A percentile compares a stretch with the other conserved stretches of the same genome.
phyloP scores from a whole-genome alignment of 2,888 invertebrate genomes.

The Cheiracanthium punctorium region DNA sequence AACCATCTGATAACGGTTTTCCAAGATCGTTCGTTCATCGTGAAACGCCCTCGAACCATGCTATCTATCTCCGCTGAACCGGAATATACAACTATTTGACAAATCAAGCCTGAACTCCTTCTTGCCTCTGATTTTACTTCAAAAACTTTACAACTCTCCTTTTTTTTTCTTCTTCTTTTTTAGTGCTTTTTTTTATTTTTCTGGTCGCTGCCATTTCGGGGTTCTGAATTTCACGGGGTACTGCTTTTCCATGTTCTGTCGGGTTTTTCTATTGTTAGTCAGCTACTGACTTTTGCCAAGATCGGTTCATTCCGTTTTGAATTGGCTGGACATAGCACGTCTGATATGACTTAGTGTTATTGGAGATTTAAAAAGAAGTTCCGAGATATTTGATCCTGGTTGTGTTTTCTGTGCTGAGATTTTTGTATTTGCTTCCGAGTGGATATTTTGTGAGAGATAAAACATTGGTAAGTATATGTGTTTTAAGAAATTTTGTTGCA shows the following conservation, averaged over 20 bases:
- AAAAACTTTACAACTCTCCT: background rate
- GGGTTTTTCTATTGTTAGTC: constrained; percentile 7
- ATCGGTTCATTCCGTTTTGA: background rate
- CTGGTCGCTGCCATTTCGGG: background rate
- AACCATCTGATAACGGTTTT: constrained; percentile 15
- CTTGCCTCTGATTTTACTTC: background rate
- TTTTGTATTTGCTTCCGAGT: background rate
- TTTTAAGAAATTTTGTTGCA: background rate
- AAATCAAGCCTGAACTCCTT: constrained; percentile 1
- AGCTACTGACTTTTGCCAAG: background rate
- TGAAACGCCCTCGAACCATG: background rate
- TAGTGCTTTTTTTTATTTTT: background rate
- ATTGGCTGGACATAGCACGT: background rate
- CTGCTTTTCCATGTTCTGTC: background rate
- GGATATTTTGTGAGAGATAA: background rate
- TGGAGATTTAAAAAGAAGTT: background rate
- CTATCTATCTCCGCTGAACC: background rate
- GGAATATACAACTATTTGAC: constrained; percentile 9
- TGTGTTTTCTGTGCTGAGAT: background rate
- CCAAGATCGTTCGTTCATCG: too few species aligned
- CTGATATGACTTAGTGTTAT: background rate
- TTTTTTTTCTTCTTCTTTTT: background rate
- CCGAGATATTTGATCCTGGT: background rate
- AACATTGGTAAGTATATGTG: background rate
- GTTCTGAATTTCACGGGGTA: background rate